These are phyloP conservation scores for Arctopsyche grandis DNA, from an alignment of 1,140 invertebrate genomes.

Conservation along the genomic window DNA sequence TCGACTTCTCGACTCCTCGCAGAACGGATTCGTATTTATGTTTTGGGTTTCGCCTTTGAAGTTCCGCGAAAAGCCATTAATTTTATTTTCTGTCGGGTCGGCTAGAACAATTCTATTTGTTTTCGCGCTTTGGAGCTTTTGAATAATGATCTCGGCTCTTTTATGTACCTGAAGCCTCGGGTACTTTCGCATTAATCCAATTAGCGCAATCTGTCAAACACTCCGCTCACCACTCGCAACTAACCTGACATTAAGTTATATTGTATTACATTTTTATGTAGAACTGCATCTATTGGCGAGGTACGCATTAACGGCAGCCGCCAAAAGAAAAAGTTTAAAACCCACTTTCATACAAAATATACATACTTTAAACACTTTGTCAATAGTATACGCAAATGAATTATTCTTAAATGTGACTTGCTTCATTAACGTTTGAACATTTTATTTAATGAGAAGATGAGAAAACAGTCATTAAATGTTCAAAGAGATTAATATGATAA, in stretches of 20 bases:
- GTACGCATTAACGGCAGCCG: too few species aligned
- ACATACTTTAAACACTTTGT: too few species aligned
- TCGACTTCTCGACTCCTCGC: neutral
- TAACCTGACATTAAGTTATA: neutral
- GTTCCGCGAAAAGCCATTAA: conserved; percentile 20
- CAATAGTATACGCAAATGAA: too few species aligned
- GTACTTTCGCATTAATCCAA: conserved; percentile 38
- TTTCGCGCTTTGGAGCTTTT: conserved; percentile 31
- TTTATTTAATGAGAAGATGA: too few species aligned
- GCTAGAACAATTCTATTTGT: conserved; percentile 39
- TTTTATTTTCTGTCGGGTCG: conserved; percentile 29
- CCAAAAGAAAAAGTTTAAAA: too few species aligned
- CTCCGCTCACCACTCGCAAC: neutral
- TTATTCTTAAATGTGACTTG: too few species aligned
- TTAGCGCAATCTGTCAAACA: conserved; percentile 37
- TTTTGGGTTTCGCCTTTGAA: conserved; percentile 22
- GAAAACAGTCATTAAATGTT: too few species aligned
- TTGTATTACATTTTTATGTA: too few species aligned
- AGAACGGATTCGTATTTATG: conserved; percentile 15
- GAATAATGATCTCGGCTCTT: conserved; percentile 35
- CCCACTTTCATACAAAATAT: too few species aligned
- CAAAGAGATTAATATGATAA: too few species aligned
- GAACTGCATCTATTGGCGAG: too few species aligned
- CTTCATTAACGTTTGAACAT: too few species aligned
- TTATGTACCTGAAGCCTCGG: conserved; percentile 16